Evolutionary conservation across 2,113 vertebrate species (phyloP).

Genomic region (Dasyprocta punctata): DNA sequence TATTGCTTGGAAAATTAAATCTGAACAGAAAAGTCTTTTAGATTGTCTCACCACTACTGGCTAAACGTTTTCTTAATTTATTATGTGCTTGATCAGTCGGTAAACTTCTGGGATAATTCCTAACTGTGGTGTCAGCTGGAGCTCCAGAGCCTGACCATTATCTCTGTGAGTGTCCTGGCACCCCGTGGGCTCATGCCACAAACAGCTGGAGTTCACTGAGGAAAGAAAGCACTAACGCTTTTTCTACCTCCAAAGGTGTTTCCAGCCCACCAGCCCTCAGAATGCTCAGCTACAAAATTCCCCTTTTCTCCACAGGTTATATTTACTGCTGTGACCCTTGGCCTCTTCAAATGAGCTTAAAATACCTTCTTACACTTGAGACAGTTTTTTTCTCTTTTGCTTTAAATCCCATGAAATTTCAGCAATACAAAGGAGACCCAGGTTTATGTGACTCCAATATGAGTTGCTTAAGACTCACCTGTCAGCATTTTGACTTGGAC

Average conservation of each 20-base stretch:
- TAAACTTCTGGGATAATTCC: slow-evolving; percentile 62
- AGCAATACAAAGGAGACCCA: background rate
- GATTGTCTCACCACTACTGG: slow-evolving; percentile 64
- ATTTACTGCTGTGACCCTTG: slow-evolving; percentile 24
- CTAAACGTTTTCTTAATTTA: slow-evolving; percentile 72
- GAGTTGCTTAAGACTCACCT: background rate
- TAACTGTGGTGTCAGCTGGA: background rate
- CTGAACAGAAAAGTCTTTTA: slow-evolving; percentile 69
- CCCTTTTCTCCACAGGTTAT: slow-evolving; percentile 48
- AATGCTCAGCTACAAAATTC: slow-evolving; percentile 48
- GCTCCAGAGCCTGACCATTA: slow-evolving; percentile 38
- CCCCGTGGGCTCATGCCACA: slow-evolving; percentile 21
- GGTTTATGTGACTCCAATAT: background rate
- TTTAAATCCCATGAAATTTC: slow-evolving; percentile 35
- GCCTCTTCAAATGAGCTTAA: slow-evolving; percentile 62
- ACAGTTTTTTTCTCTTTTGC: background rate
- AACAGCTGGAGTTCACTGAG: slow-evolving; percentile 57
- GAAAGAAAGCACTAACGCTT: background rate
- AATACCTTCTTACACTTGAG: slow-evolving; percentile 23
- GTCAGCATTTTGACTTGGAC: background rate
- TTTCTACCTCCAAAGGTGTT: slow-evolving; percentile 40
- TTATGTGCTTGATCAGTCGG: slow-evolving; percentile 52
- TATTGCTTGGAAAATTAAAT: slow-evolving; percentile 79
- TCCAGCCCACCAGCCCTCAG: slow-evolving; percentile 7
- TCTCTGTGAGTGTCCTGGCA: slow-evolving; percentile 27